phyloP scores from a whole-genome alignment of 2,888 invertebrate species.

The Corythucha ciliata region DNA sequence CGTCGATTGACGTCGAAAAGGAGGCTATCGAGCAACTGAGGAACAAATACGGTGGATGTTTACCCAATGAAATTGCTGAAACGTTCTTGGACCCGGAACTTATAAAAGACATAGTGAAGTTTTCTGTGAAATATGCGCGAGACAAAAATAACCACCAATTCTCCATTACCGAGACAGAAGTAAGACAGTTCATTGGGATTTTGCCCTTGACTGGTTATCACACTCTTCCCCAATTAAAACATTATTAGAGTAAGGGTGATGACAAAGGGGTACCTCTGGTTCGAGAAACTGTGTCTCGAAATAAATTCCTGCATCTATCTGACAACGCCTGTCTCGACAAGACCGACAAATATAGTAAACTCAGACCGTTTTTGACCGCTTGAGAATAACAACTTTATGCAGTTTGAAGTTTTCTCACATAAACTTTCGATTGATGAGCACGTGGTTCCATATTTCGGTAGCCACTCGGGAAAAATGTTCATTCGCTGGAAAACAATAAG shows the following conservation, averaged over 20 bases:
- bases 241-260: slow-evolving; percentile 18
- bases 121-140: slow-evolving; percentile 3
- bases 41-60: too few species aligned
- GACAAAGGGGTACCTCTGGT: slow-evolving; percentile 17
- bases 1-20: too few species aligned
- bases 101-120: slow-evolving; percentile 4
- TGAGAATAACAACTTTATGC: slow-evolving; percentile 6
- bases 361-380: slow-evolving; percentile 6
- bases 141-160: not conserved
- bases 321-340: slow-evolving; percentile 7
- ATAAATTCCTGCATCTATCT: slow-evolving; percentile 5
- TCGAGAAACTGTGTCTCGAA: not conserved
- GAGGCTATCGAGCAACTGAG: too few species aligned
- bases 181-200: slow-evolving; percentile 4
- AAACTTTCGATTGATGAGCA: slow-evolving; percentile 6
- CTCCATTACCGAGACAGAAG: not conserved
- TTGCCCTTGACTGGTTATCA: slow-evolving; percentile 6
- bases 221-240: slow-evolving; percentile 17
- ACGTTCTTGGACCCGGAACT: too few species aligned
- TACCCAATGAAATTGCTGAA: too few species aligned
- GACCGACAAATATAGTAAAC: slow-evolving; percentile 8
- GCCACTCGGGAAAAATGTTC: too few species aligned
- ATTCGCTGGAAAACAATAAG: too few species aligned
- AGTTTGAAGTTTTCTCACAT: slow-evolving; percentile 4
- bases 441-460: slow-evolving; percentile 7